These are phyloP conservation scores for Macroglossus sobrinus DNA, from an alignment of 2,113 vertebrate species.

Conservation along the genomic window DNA sequence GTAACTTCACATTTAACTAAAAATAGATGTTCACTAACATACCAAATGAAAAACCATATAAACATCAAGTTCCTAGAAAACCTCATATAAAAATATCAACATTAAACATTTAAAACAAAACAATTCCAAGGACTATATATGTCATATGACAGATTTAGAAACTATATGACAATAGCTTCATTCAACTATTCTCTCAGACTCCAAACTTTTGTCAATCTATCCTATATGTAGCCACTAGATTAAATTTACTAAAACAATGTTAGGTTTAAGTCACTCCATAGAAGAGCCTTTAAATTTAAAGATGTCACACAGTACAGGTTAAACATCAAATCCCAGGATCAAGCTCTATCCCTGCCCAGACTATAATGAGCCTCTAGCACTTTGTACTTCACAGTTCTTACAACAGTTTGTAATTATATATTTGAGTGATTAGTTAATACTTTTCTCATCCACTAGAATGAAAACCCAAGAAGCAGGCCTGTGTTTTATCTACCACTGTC, in stretches of 20 bases:
- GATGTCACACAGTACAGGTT: background rate
- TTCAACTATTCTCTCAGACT: background rate
- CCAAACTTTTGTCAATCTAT: background rate
- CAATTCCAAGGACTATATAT: background rate
- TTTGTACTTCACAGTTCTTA: background rate
- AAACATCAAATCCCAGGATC: background rate
- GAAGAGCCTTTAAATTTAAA: background rate
- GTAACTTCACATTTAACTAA: background rate
- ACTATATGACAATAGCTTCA: background rate
- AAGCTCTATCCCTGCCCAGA: background rate
- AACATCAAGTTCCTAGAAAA: slow-evolving; percentile 11
- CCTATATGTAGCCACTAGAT: background rate
- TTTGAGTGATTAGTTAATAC: background rate
- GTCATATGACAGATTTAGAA: background rate
- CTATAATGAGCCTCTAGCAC: background rate
- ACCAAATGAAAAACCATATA: slow-evolving; percentile 1
- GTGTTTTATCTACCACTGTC: background rate
- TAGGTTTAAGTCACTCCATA: background rate
- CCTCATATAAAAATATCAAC: background rate
- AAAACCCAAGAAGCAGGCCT: background rate
- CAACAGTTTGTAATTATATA: background rate
- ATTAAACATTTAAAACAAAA: background rate
- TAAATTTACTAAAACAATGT: background rate
- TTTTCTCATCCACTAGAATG: background rate
- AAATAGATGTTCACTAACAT: background rate